Evolutionary conservation across 1,140 invertebrate genomes (phyloP).

Genomic region (Diorhabda elongata): DNA sequence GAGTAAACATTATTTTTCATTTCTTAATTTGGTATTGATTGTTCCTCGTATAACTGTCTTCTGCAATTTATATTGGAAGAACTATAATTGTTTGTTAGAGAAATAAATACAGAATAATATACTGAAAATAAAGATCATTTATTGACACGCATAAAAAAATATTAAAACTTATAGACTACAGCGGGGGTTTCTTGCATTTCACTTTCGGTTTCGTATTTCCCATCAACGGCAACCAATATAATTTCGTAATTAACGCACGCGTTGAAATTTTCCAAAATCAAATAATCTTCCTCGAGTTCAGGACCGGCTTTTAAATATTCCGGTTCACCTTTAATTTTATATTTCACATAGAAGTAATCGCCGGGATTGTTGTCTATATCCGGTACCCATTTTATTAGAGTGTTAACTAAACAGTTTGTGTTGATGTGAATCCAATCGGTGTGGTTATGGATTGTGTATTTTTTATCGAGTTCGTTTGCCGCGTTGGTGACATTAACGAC

Average conservation of each 20-base stretch:
- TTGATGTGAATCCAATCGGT: slow-evolving; percentile 13
- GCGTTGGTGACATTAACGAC: slow-evolving; percentile 2
- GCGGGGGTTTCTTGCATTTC: slow-evolving; percentile 44
- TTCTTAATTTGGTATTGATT: no score
- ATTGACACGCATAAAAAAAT: no score
- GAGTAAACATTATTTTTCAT: no score
- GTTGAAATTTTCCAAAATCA: slow-evolving; percentile 65
- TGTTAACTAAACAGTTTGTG: slow-evolving; percentile 59
- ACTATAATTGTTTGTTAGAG: no score
- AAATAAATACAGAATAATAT: no score
- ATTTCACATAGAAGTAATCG: slow-evolving; percentile 88
- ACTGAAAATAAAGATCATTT: no score
- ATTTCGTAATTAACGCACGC: slow-evolving; percentile 85
- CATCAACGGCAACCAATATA: slow-evolving; percentile 88
- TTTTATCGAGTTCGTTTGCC: background rate
- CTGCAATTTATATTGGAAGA: no score
- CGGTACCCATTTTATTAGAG: slow-evolving; percentile 79
- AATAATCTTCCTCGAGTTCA: slow-evolving; percentile 65
- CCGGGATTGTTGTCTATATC: slow-evolving; percentile 69
- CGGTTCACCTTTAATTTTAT: slow-evolving; percentile 65
- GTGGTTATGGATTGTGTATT: background rate
- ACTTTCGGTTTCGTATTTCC: slow-evolving; percentile 70
- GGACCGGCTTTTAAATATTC: slow-evolving; percentile 58
- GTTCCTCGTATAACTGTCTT: no score
- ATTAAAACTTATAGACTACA: slow-evolving; percentile 24